Percentiles rank a stretch among this genome's conserved stretches.
Conservation (phyloP, 2,888 invertebrate genomes). For the Rhabditoides inermis region DNA sequence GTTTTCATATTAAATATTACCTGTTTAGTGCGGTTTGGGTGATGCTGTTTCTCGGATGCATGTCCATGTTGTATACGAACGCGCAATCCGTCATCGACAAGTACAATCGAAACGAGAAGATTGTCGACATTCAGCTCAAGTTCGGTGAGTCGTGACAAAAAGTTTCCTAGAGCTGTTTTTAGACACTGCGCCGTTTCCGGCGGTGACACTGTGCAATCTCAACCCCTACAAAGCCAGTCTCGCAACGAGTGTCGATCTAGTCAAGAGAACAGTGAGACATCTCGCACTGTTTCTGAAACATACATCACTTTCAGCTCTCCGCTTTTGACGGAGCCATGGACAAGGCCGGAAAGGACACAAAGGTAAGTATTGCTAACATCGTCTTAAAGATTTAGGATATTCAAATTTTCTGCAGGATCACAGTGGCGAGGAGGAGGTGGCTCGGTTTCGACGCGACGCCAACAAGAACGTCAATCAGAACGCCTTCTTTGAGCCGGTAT, state of each 20-base stretch:
- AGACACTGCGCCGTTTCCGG: conserved; percentile 46
- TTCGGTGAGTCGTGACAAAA: conserved; percentile 28
- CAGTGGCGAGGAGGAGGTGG: too few relatives aligned
- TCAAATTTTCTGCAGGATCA: too few relatives aligned
- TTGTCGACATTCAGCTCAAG: conserved; percentile 48
- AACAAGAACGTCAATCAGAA: too few relatives aligned
- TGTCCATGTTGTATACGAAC: conserved; percentile 45
- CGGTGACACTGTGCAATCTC: conserved; percentile 48
- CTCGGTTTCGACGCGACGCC: too few relatives aligned
- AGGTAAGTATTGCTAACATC: too few relatives aligned
- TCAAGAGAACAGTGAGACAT: conserved; percentile 35
- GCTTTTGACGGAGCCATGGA: conserved; percentile 46
- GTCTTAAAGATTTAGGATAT: too few relatives aligned
- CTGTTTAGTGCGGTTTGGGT: conserved; percentile 36
- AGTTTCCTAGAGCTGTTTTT: conserved; percentile 1
- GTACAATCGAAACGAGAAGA: conserved; percentile 48
- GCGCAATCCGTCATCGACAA: conserved; percentile 41
- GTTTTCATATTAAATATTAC: not conserved
- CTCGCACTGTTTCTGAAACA: not conserved
- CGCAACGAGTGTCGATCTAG: conserved; percentile 40
- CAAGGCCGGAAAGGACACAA: too few relatives aligned
- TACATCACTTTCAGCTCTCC: conserved; percentile 20
- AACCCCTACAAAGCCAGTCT: conserved; percentile 48
- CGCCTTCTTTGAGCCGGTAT: too few relatives aligned
- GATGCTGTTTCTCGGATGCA: conserved; percentile 38